Conservation (phyloP, 2,888 invertebrate species). For the Ennomos quercinarius region DNA sequence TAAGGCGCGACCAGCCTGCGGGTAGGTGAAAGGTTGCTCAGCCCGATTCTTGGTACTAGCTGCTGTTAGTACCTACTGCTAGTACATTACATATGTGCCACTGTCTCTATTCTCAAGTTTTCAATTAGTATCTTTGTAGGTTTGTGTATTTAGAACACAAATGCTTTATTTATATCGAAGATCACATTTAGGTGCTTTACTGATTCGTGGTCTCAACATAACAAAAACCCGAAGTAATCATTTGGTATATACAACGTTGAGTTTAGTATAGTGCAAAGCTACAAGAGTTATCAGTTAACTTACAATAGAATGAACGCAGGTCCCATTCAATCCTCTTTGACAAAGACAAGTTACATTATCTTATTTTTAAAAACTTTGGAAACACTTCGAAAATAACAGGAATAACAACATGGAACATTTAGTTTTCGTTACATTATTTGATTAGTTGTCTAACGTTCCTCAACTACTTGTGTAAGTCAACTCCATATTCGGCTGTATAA, state of each 20-base stretch:
- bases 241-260: conserved; percentile 4
- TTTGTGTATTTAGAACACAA: conserved; percentile 3
- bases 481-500: conserved; percentile 50
- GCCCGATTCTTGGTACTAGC: conserved; percentile 44
- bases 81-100: conserved; percentile 34
- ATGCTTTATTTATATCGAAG: conserved; percentile 8
- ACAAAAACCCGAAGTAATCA: conserved; percentile 3
- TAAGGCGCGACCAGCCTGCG: conserved; percentile 52
- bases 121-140: conserved; percentile 28
- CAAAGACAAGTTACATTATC: conserved; percentile 9
- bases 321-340: conserved; percentile 7
- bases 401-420: conserved; percentile 8
- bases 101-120: conserved; percentile 64
- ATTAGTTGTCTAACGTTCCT: conserved; percentile 25
- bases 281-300: not conserved
- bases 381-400: conserved; percentile 8
- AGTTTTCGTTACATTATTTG: conserved; percentile 7
- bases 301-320: conserved; percentile 6
- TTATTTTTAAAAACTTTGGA: too few relatives aligned
- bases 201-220: conserved; percentile 3
- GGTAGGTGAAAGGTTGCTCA: conserved; percentile 71
- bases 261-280: too few relatives aligned
- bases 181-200: not conserved
- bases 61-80: conserved; percentile 4
- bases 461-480: conserved; percentile 34